Evolutionary conservation across 2,888 invertebrate genomes (phyloP), one percentile per base, ranked within the genome.

Genomic region (Biston betularia): DNA sequence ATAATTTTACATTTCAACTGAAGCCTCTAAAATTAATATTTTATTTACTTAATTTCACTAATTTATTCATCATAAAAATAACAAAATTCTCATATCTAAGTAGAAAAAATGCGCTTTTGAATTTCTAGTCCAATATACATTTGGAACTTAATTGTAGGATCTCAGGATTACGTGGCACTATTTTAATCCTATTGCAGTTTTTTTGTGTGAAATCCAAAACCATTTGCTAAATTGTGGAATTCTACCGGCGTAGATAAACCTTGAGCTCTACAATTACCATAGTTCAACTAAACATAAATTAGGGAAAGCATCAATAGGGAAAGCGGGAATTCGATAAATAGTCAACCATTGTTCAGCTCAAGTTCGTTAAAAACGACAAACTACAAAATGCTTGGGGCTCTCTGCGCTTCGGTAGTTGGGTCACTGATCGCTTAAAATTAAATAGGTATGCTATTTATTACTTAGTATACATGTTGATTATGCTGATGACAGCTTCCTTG

Each of bases 401-500:
- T 50, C n/a, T 50, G 8, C 35, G 10, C 14, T 3, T 35, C 76
- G 73, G 69, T 75, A 73, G 68, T 70, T 60, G 54, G 70, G 68
- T 75, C 75, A 75, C 73, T 71, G 76, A 73, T 65, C 65, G 35
- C 40, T 66, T 68, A 15, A 48, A 49, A 40, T 24, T 48, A 48
- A n/a, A n/a, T 38, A 4, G 10, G 4, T 8, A 14, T 12, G 42
- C 15, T 15, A 38, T 42, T 12, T 5, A 65, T 53, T 74, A 65
- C 24, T 63, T 61, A 58, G 73, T 76, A 58, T 85, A 82, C 24
- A 74, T 75, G 0, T 67, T 46, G 65, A 89, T 82, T 56, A 92
- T 91, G 50, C 75, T 76, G 42, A 67, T 67, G 15, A 93, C 69
- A 8, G 93, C 93, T 56, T 89, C 88, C 79, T 90, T 90, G 66